These are phyloP conservation scores for Enteromius afrohamiltoni DNA, from an alignment of 2,797 vertebrate genomes.

Conservation along the genomic window DNA sequence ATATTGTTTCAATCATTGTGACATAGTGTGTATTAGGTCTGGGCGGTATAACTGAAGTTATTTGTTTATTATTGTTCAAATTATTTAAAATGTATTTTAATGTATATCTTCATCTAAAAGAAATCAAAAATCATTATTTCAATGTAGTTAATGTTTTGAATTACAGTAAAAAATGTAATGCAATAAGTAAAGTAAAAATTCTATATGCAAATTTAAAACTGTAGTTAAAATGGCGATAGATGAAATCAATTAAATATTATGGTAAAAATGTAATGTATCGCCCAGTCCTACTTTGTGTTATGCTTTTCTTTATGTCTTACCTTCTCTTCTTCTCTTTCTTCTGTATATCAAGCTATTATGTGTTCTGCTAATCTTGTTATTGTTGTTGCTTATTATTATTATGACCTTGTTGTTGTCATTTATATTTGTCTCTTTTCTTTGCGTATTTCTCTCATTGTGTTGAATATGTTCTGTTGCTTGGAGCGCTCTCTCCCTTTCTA, in stretches of 20 bases:
- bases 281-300: conserved; percentile 60
- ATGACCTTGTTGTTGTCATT: conserved; percentile 49
- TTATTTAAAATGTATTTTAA: background rate
- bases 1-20: conserved; percentile 59
- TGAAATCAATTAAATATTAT: background rate
- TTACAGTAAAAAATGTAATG: background rate
- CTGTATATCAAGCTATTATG: conserved; percentile 13
- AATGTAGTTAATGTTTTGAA: background rate
- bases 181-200: too few species aligned
- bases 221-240: background rate
- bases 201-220: background rate
- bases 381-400: conserved; percentile 60
- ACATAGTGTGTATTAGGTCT: conserved; percentile 55
- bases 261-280: conserved; percentile 42
- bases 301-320: background rate
- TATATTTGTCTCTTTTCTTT: conserved; percentile 46
- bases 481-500: conserved; percentile 70
- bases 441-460: conserved; percentile 44
- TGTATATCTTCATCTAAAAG: background rate
- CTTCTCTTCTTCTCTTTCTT: conserved; percentile 61
- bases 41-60: conserved; percentile 6
- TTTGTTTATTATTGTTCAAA: conserved; percentile 42
- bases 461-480: conserved; percentile 62
- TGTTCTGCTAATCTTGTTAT: conserved; percentile 61
- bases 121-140: background rate